These are phyloP conservation scores for Nemotelus pantherinus DNA, from an alignment of 2,888 invertebrate genomes.

Conservation along the genomic window DNA sequence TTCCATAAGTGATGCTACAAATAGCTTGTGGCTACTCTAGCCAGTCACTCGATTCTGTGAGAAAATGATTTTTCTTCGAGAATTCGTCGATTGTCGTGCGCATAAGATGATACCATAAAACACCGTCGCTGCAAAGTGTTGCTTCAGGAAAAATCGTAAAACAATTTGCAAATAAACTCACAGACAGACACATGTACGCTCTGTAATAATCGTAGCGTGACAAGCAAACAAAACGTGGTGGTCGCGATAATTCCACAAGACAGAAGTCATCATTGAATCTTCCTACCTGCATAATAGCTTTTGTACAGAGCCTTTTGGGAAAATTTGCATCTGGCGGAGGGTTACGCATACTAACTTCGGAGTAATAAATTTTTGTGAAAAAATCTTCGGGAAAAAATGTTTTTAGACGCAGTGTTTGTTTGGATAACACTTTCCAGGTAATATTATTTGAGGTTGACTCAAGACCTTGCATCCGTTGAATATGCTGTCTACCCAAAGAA, in stretches of 20 bases:
- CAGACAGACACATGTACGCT: background rate
- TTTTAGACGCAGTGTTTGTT: too few species aligned
- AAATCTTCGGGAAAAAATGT: too few species aligned
- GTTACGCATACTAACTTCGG: too few species aligned
- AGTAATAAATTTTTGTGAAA: too few species aligned
- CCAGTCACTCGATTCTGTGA: background rate
- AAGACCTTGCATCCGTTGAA: too few species aligned
- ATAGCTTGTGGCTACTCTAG: background rate
- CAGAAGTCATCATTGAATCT: background rate
- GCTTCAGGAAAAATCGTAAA: constrained; percentile 1
- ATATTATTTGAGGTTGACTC: too few species aligned
- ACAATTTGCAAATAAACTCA: background rate
- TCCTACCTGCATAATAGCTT: too few species aligned
- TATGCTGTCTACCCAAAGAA: too few species aligned
- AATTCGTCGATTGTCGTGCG: constrained; percentile 6
- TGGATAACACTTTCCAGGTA: too few species aligned
- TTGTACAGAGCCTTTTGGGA: too few species aligned
- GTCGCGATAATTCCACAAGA: background rate
- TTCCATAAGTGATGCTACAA: background rate
- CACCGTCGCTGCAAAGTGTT: constrained; percentile 25
- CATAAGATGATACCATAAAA: constrained; percentile 2
- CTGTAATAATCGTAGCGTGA: constrained; percentile 23
- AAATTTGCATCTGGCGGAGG: too few species aligned
- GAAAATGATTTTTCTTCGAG: constrained; percentile 4
- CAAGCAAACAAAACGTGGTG: constrained; percentile 25